Evolutionary conservation across 2,113 vertebrate genomes (phyloP), one percentile per base, ranked within the genome.

Genomic region (Brachyhypopomus occidentalis): DNA sequence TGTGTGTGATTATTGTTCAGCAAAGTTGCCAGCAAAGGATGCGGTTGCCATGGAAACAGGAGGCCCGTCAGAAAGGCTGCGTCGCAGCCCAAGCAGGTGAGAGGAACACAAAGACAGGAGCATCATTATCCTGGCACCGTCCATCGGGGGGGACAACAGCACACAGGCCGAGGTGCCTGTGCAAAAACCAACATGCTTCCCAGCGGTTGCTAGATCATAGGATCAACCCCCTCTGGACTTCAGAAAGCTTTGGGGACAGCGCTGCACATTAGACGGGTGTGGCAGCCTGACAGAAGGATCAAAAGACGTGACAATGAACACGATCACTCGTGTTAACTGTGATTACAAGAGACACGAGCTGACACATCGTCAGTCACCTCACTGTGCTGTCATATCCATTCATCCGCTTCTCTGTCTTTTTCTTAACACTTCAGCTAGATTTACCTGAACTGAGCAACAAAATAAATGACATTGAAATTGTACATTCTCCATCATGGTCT

Each of bases 1-100:
- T 67, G 38, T 52, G 52, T 88, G 84, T 90, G 89, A 91, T 92
- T 86, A 90, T 90, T 84, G 70, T 55, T 58, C 84, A 86, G 84
- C 48, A 85, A 90, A 91, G 89, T 89, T 91, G 88, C 89, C 86
- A 86, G 71, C 85, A 67, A 88, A 87, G 85, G 82, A 83, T 76
- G 83, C 1, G 25, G 92, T 94, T 90, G 93, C 88, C 93, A 94
- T 94, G 89, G 93, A 90, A 94, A 94, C 93, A 87, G 87, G 79
- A 52, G 66, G 76, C 87, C 84, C 79, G 87, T 82, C 72, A 79
- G 86, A 90, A 89, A 89, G 90, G 89, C 90, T 91, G 85, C 86
- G 77, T 81, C 77, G 87, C 85, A 91, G 89, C 86, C 88, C 86
- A 91, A 91, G 86, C 89, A 91, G 85, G 84, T 87, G 82, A 87